phyloP scores from a whole-genome alignment of 2,113 vertebrate genomes.

The Romanogobio albipinnatus region DNA sequence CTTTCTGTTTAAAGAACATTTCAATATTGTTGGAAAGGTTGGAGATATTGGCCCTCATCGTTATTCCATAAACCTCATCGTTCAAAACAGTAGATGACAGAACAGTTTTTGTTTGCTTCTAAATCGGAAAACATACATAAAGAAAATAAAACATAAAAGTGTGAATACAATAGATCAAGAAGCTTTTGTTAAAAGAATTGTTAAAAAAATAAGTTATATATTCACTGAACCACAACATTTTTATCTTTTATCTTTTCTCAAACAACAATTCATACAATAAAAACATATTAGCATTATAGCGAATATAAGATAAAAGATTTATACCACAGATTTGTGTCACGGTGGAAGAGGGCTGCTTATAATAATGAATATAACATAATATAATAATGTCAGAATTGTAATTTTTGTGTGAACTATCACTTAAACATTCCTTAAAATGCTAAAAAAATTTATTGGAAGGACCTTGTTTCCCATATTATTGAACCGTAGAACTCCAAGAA shows the following conservation, averaged over 20 bases:
- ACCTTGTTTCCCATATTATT: background rate
- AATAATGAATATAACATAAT: background rate
- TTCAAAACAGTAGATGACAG: background rate
- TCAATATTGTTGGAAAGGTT: background rate
- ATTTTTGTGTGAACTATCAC: background rate
- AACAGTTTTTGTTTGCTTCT: background rate
- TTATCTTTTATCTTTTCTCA: too few species aligned
- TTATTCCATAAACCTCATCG: conserved; percentile 9
- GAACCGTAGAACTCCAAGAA: conserved; percentile 24
- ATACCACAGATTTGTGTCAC: background rate
- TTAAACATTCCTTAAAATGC: background rate
- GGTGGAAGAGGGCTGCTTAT: background rate
- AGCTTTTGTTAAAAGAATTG: background rate
- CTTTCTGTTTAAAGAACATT: background rate
- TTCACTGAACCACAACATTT: background rate
- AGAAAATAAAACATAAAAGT: background rate
- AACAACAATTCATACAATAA: too few species aligned
- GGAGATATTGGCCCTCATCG: background rate
- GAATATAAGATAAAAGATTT: too few species aligned
- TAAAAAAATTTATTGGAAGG: background rate
- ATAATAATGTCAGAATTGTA: background rate
- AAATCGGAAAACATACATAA: background rate
- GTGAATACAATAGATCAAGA: background rate
- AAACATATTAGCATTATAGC: too few species aligned
- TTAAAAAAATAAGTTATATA: background rate